These are phyloP conservation scores for Poeciliopsis occidentalis DNA, from an alignment of 2,113 vertebrate genomes.

Conservation along the genomic window DNA sequence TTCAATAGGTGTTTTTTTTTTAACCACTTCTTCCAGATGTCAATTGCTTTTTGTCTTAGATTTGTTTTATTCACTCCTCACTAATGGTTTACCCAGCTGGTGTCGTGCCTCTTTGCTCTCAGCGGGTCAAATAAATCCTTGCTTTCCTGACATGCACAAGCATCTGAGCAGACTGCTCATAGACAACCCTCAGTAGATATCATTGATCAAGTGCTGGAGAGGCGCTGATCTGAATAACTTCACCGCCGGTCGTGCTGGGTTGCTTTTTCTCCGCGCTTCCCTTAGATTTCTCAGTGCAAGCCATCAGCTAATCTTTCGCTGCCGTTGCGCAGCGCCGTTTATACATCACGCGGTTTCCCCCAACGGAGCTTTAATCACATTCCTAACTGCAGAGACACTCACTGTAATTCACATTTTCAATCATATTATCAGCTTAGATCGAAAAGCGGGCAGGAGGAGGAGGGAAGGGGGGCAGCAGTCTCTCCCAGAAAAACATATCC, in stretches of 20 bases:
- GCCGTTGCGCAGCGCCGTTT: slow-evolving; percentile 17
- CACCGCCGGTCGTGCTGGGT: slow-evolving; percentile 14
- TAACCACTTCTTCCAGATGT: no score
- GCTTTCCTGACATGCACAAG: slow-evolving; percentile 13
- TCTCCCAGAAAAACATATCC: neutral
- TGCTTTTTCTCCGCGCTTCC: slow-evolving; percentile 16
- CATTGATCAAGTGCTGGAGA: slow-evolving; percentile 40
- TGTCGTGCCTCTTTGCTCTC: slow-evolving; percentile 28
- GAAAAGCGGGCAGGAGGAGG: no score
- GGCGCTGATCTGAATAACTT: slow-evolving; percentile 52
- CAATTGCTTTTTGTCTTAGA: slow-evolving; percentile 2
- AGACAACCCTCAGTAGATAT: slow-evolving; percentile 45
- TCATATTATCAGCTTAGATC: no score
- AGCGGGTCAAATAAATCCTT: slow-evolving; percentile 35
- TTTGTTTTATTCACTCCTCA: slow-evolving; percentile 2
- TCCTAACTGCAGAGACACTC: slow-evolving; percentile 32
- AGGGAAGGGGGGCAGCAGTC: no score
- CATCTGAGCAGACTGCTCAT: slow-evolving; percentile 40
- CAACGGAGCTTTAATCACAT: slow-evolving; percentile 15
- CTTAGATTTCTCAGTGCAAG: neutral
- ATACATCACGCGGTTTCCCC: slow-evolving; percentile 3
- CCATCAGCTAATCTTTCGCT: slow-evolving; percentile 27
- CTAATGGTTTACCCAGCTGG: slow-evolving; percentile 30
- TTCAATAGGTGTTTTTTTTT: no score
- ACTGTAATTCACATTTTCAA: no score